Evolutionary conservation across 2,888 invertebrate species (phyloP), one percentile per base, ranked within the genome.

Genomic region (Stenotaenia linearis): DNA sequence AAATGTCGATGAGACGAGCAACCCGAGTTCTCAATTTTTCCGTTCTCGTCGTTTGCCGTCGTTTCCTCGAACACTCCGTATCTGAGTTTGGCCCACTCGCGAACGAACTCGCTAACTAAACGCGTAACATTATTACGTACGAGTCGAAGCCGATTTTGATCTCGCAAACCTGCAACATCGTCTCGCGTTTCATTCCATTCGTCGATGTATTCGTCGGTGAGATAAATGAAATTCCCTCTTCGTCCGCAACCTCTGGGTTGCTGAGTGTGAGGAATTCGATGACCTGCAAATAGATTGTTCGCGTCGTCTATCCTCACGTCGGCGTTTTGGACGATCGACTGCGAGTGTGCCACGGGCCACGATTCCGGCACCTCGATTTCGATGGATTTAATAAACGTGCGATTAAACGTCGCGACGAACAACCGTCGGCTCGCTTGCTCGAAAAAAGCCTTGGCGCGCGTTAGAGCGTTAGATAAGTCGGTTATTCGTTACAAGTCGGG

Each of bases 41-140:
- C 75, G 32, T 18, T 32, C 3, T 7, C 75, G 32, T 32, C 37
- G n/a, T n/a, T n/a, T n/a, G n/a, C n/a, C n/a, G n/a, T n/a, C n/a
- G 40, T 40, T 80, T 84, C 84, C 30, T 84, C 84, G 77, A 84
- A 84, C 1, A 84, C 83, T n/a, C 84, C 84, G 78, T 83, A 84
- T 12, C 84, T 82, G 10, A 83, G 80, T 30, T 83, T 83, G 4
- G 84, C 83, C 84, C 84, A 84, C 79, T 84, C 84, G 28, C 83
- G 83, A 0, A 83, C 82, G 23, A 84, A 79, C 50, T 81, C 80
- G 40, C 80, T 80, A 15, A 40, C 40, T 40, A 40, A 40, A 40
- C 9, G 15, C 40, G n/a, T n/a, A n/a, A n/a, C n/a, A n/a, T n/a
- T n/a, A n/a, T n/a, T n/a, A n/a, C n/a, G n/a, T n/a, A n/a, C n/a